These are phyloP conservation scores for Drosophila quadrilineata DNA, from an alignment of 1,140 invertebrate genomes.

Conservation along the genomic window DNA sequence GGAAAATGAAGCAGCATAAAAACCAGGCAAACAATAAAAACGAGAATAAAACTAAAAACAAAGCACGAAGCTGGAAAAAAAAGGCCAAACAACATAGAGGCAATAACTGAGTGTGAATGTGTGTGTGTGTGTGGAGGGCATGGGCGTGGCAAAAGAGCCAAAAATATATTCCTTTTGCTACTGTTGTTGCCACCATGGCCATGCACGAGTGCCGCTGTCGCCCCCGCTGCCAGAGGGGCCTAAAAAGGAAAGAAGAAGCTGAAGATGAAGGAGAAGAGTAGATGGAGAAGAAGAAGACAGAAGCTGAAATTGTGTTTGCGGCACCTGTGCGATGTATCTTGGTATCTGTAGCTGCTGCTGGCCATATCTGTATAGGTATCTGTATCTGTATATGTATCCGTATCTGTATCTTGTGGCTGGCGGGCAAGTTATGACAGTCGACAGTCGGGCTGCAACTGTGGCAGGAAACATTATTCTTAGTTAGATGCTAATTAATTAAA, in stretches of 20 bases:
- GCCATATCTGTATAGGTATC: slow-evolving; percentile 13
- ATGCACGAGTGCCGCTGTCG: slow-evolving; percentile 31
- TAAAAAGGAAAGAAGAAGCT: no score
- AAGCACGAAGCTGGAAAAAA: slow-evolving; percentile 3
- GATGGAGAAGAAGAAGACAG: slow-evolving; percentile 39
- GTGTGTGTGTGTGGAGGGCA: no score
- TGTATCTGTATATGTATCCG: slow-evolving; percentile 29
- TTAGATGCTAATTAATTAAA: slow-evolving; percentile 77
- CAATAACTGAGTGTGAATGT: not conserved
- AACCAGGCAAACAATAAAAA: slow-evolving; percentile 34
- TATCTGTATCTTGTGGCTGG: slow-evolving; percentile 40
- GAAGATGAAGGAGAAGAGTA: slow-evolving; percentile 20
- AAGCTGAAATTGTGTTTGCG: no score
- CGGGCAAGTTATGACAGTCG: slow-evolving; percentile 71
- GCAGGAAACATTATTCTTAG: slow-evolving; percentile 77
- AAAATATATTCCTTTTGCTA: slow-evolving; percentile 45
- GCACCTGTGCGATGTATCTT: slow-evolving; percentile 57
- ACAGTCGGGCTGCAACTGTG: no score
- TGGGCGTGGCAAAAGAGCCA: slow-evolving; percentile 25
- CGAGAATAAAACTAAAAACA: slow-evolving; percentile 32
- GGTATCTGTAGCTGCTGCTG: slow-evolving; percentile 4
- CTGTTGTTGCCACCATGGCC: slow-evolving; percentile 1
- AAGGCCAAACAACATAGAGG: slow-evolving; percentile 7
- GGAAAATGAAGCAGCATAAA: slow-evolving; percentile 26
- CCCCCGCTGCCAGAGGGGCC: not conserved